These are phyloP conservation scores for Columba guinea DNA, from an alignment of 2,797 vertebrate genomes.

Conservation along the genomic window DNA sequence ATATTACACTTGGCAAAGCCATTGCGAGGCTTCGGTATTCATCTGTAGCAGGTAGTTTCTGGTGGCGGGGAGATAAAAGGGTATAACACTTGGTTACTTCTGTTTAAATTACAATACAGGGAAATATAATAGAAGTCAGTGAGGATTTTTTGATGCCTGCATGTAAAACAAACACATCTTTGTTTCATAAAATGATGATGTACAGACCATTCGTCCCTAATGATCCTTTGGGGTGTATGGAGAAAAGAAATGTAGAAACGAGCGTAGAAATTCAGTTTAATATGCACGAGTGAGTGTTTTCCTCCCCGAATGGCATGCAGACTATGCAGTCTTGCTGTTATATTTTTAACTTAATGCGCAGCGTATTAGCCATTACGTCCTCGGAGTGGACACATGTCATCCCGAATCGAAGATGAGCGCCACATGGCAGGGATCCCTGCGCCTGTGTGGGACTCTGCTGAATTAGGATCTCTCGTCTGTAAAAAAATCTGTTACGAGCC, in stretches of 20 bases:
- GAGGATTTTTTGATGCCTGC: neutral
- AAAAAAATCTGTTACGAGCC: conserved; percentile 62
- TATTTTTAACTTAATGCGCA: conserved; percentile 58
- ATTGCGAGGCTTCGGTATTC: neutral
- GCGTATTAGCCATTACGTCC: conserved; percentile 36
- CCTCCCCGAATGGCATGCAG: conserved; percentile 42
- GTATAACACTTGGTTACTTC: conserved; percentile 7
- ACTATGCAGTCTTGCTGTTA: conserved; percentile 44
- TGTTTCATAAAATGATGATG: conserved; percentile 40
- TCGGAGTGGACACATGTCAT: conserved; percentile 55
- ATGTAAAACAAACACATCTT: conserved; percentile 54
- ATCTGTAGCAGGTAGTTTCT: conserved; percentile 29
- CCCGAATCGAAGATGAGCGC: conserved; percentile 39
- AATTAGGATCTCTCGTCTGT: conserved; percentile 21
- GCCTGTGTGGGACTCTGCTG: neutral
- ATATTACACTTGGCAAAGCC: neutral
- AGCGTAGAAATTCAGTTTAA: conserved; percentile 52
- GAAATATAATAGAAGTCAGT: conserved; percentile 14
- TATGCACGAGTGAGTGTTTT: conserved; percentile 41
- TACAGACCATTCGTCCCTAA: conserved; percentile 37
- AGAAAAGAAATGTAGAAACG: conserved; percentile 44
- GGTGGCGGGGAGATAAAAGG: neutral
- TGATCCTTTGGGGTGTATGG: conserved; percentile 32
- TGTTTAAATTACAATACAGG: conserved; percentile 1
- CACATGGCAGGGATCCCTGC: conserved; percentile 54